Percentiles rank a stretch among this genome's conserved stretches.
These are phyloP conservation scores for Pseudocheirus occidentalis DNA, from an alignment of 2,797 vertebrate species.

Conservation along the genomic window DNA sequence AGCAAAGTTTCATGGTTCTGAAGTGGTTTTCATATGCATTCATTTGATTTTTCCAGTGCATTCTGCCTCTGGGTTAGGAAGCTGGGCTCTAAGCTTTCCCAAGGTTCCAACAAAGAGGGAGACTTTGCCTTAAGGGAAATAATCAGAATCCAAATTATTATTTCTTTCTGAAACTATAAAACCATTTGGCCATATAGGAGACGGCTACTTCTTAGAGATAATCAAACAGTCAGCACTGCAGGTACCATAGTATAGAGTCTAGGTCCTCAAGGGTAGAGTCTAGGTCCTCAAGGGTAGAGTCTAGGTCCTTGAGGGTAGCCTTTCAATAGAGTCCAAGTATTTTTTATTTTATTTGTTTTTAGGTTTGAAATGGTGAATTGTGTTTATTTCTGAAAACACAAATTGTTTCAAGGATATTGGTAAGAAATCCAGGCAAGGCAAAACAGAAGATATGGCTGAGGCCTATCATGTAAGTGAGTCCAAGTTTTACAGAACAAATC, in stretches of 20 bases:
- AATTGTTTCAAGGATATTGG: not conserved
- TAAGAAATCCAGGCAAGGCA: not conserved
- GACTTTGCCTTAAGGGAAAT: slow-evolving; percentile 21
- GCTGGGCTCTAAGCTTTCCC: not conserved
- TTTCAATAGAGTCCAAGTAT: too few relatives aligned
- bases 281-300: too few relatives aligned
- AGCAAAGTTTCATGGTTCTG: slow-evolving; percentile 53
- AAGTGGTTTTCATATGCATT: slow-evolving; percentile 58
- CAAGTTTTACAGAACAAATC: too few relatives aligned
- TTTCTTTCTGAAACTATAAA: slow-evolving; percentile 41
- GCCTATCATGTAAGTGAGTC: not conserved
- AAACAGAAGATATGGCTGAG: not conserved
- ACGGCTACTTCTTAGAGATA: not conserved
- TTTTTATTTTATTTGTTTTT: too few relatives aligned
- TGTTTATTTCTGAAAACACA: slow-evolving; percentile 71
- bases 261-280: not conserved
- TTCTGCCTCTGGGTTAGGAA: slow-evolving; percentile 8
- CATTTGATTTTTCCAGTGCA: slow-evolving; percentile 40
- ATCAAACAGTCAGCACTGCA: not conserved
- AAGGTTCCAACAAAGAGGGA: slow-evolving; percentile 28
- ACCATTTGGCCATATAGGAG: not conserved
- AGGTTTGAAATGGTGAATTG: not conserved
- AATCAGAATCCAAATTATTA: slow-evolving; percentile 11
- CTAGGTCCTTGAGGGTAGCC: too few relatives aligned
- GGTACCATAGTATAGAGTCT: slow-evolving; percentile 21